Conservation (phyloP, 2,888 invertebrate species). For the Drosophila eohydei region DNA sequence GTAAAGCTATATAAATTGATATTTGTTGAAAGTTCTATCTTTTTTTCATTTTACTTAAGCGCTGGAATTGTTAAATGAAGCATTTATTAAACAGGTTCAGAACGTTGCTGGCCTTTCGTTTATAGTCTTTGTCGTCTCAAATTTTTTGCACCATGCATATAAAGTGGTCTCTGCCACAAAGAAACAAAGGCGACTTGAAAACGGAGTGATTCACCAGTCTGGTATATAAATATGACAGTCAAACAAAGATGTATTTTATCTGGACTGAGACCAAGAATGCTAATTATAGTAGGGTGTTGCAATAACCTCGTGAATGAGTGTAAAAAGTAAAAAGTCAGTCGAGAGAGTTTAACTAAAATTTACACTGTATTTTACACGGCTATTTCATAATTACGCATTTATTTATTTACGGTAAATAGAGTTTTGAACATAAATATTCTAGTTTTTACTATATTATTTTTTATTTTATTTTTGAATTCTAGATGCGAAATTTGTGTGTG, state of each 20-base stretch:
- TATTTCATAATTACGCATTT: not conserved
- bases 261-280: not conserved
- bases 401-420: not conserved
- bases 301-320: no score
- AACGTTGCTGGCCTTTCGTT: slow-evolving; percentile 25
- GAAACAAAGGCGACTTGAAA: slow-evolving; percentile 22
- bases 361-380: not conserved
- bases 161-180: slow-evolving; percentile 28
- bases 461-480: no score
- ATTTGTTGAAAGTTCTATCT: not conserved
- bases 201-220: slow-evolving; percentile 16
- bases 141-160: slow-evolving; percentile 21
- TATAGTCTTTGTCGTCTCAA: slow-evolving; percentile 33
- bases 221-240: not conserved
- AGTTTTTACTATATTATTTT: not conserved
- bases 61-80: not conserved
- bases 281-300: not conserved
- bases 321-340: no score
- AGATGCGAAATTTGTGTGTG: no score
- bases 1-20: not conserved
- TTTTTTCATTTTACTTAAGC: not conserved
- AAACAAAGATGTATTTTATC: not conserved
- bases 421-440: not conserved
- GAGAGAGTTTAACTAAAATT: not conserved
- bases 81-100: slow-evolving; percentile 51